Percentiles rank a stretch among this genome's conserved stretches.
Evolutionary conservation across 2,113 vertebrate species (phyloP).

Genomic region (Elanus axillaris): DNA sequence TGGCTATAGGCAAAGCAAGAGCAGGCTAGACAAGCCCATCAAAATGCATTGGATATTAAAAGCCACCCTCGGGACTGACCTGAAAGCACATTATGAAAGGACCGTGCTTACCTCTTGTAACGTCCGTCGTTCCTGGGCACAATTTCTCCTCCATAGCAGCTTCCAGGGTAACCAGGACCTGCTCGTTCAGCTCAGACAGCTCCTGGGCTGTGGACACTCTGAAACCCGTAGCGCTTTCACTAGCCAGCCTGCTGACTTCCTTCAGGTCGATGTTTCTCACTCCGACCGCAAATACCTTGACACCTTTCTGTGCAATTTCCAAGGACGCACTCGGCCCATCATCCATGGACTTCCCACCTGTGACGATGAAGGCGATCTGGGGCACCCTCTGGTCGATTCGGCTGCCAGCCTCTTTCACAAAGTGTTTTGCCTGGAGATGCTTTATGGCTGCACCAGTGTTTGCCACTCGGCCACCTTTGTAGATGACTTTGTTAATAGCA

Average conservation of each 20-base stretch:
- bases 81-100: neutral
- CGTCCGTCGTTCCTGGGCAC: conserved; percentile 64
- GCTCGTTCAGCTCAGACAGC: conserved; percentile 89
- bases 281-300: conserved; percentile 87
- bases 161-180: conserved; percentile 83
- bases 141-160: conserved; percentile 82
- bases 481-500: conserved; percentile 78
- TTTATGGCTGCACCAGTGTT: conserved; percentile 84
- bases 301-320: conserved; percentile 74
- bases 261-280: conserved; percentile 75
- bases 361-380: conserved; percentile 89
- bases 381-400: conserved; percentile 83
- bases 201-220: conserved; percentile 72
- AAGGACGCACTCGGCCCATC: conserved; percentile 80
- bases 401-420: conserved; percentile 86
- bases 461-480: conserved; percentile 84
- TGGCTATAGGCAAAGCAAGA: neutral
- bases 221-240: conserved; percentile 79
- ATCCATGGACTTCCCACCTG: conserved; percentile 81
- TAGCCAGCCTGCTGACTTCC: conserved; percentile 83
- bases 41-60: neutral
- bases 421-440: conserved; percentile 82
- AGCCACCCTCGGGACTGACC: neutral
- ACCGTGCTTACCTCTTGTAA: conserved; percentile 68
- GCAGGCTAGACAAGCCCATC: neutral